Evolutionary conservation across 2,797 vertebrate species (phyloP).

Genomic region (Cygnus olor): DNA sequence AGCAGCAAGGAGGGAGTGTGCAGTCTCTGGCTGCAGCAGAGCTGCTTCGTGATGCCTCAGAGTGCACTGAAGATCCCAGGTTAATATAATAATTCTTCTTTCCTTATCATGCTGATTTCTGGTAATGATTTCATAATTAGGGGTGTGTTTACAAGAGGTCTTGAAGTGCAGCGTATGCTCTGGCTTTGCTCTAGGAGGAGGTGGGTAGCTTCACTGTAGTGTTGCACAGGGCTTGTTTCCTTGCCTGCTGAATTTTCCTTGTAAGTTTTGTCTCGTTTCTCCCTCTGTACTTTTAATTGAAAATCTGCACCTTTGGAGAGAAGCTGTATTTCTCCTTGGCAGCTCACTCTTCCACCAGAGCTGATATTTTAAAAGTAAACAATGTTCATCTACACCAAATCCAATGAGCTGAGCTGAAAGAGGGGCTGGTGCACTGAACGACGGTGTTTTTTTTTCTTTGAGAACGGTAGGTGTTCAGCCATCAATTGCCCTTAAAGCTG

Average conservation of each 20-base stretch:
- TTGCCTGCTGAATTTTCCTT: not conserved
- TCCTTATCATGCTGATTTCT: slow-evolving; percentile 42
- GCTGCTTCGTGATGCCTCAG: not conserved
- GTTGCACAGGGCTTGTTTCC: not conserved
- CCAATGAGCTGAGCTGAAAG: not conserved
- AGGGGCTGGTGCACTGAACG: not conserved
- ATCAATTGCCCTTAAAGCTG: not conserved
- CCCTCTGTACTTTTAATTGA: not conserved
- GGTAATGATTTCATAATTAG: slow-evolving; percentile 43
- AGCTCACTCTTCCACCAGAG: not conserved
- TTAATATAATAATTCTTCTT: slow-evolving; percentile 61
- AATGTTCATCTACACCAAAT: not conserved
- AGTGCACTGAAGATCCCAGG: slow-evolving; percentile 48
- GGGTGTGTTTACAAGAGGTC: slow-evolving; percentile 32
- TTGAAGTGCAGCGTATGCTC: slow-evolving; percentile 24
- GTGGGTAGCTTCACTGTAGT: not conserved
- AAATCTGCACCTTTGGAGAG: not conserved
- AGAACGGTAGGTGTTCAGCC: not conserved
- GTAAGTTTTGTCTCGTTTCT: not conserved
- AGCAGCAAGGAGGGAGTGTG: not conserved
- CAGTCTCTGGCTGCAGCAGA: slow-evolving; percentile 21
- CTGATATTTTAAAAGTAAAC: not conserved
- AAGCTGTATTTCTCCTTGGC: not conserved
- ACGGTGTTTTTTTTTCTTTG: not conserved
- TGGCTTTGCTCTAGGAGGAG: slow-evolving; percentile 4